Base-by-base conservation (phyloP, 92 coral and sea anemone genomes). In the Metridium senile region DNA sequence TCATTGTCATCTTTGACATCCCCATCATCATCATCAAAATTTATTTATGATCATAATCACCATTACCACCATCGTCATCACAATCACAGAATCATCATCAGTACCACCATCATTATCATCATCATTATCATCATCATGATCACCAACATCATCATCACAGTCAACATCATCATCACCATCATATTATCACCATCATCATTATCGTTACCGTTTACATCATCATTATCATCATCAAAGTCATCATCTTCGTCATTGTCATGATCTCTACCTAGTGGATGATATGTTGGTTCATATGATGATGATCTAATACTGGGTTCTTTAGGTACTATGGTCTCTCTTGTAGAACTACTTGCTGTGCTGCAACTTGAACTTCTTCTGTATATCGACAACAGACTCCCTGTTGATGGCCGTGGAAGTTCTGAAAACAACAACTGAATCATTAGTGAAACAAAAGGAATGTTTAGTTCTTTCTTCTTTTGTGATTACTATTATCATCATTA, bases 301-400 rank as follows among this genome's bases (percentile, higher is more conserved):
- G 68, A n/a, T 33, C 78, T 73, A 20, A 21, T 18, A 73, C 68
- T 57, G 22, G 78, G 78, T 58, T 59, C 74, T 46, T 33, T 69
- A 57, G 33, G 63, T 68, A 33, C 74, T n/a, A 56, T 54, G 11
- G 70, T 43, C 21, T 79, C 84, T 45, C 62, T 79, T 35, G 68
- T 20, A 20, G 84, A 31, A 27, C 88, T 79, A 22, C 87, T 76
- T 63, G 91, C 78, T 56, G 79, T 70, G 59, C 91, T 87, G 17
- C 88, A 82, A 59, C 84, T 63, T 0, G 91, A 87, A 66, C 80
- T 79, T n/a, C 80, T 71, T 59, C 87, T 69, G 33, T 86, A 86
- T 9, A 52, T 33, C 1, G 74, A 62, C 20, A 75, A 46, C 25
- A 81, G 29, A 32, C 33, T 63, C 18, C 71, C 79, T 28, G 70